phyloP scores from a whole-genome alignment of 2,797 vertebrate species.

The Galago senegalensis region DNA sequence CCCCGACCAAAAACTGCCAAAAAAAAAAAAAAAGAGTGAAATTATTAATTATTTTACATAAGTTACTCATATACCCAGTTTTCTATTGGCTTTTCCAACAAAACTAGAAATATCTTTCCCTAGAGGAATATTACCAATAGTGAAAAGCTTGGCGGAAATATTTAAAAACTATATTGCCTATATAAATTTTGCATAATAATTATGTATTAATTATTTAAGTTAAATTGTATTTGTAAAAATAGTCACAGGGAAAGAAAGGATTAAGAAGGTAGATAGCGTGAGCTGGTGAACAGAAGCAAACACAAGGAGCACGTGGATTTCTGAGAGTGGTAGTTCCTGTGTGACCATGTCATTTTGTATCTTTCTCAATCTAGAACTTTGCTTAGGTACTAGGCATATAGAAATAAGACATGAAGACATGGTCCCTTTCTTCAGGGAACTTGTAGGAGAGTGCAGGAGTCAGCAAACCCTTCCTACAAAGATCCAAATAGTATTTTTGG shows the following conservation, averaged over 20 bases:
- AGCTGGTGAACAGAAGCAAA: neutral
- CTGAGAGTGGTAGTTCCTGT: neutral
- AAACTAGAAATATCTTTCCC: conserved; percentile 51
- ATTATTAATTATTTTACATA: conserved; percentile 29
- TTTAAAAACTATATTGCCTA: conserved; percentile 24
- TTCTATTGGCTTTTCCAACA: conserved; percentile 60
- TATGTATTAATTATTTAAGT: conserved; percentile 29
- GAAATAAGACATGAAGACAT: neutral
- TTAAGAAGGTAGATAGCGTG: neutral
- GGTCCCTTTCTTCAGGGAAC: neutral
- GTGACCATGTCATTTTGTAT: rapidly evolving
- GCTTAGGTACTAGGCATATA: neutral
- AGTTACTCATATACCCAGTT: conserved; percentile 21
- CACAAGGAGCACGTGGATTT: neutral
- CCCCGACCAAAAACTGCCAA: no score
- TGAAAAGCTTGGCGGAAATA: neutral
- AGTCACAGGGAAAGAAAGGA: neutral
- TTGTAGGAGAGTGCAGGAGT: neutral
- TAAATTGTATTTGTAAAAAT: conserved; percentile 39
- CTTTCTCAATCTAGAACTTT: neutral
- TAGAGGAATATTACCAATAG: neutral
- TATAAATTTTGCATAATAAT: neutral
- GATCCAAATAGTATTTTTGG: neutral
- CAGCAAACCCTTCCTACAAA: neutral
- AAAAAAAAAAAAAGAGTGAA: conserved; percentile 14